Base-by-base conservation (phyloP, 1,140 invertebrate species). In the Trichomalopsis sarcophagae region DNA sequence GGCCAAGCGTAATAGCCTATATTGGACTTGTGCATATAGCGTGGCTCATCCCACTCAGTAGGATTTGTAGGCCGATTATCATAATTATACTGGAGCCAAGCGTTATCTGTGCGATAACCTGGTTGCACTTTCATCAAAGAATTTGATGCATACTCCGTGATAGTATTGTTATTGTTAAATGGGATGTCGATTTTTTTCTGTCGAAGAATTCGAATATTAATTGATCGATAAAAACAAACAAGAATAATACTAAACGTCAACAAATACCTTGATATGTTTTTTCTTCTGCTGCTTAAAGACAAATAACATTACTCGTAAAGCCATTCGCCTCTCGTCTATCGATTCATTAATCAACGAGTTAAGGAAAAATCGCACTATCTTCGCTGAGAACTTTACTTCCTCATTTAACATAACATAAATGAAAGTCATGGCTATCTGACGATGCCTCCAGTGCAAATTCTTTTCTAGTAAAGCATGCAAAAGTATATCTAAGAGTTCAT, bases 1-100 rank as follows among this genome's bases (percentile, higher is more conserved):
- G 97, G 97, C 97, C 97, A 99, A 2, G 92, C 93, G 89, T 97
- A 98, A 91, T 96, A 98, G 5, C 98, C 98, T 85, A 94, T 92
- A 88, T 95, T 94, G 17, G 95, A 94, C 87, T 96, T 95, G 88
- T 97, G 95, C 9, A 97, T 90, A 89, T 93, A 96, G 62, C 95
- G 94, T 2, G 92, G 92, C 75, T 95, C 92, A 81, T 98, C 95
- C 97, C 97, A 99, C 83, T 97, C 95, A 87, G 96, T 94, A 27
- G 94, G 92, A 40, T 94, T 95, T 40, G 93, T 90, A 0, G 96
- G 96, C 27, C 93, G 89, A 11, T 93, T 94, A 50, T 93, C 90
- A 3, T 94, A 94, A 86, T 96, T 94, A 87, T 97, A 97, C 89
- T 97, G 94, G 62, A 97, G 91, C 96, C 96, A 97, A 14, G 88